Conservation (phyloP, 2,113 vertebrate species). For the Epinephelus moara region DNA sequence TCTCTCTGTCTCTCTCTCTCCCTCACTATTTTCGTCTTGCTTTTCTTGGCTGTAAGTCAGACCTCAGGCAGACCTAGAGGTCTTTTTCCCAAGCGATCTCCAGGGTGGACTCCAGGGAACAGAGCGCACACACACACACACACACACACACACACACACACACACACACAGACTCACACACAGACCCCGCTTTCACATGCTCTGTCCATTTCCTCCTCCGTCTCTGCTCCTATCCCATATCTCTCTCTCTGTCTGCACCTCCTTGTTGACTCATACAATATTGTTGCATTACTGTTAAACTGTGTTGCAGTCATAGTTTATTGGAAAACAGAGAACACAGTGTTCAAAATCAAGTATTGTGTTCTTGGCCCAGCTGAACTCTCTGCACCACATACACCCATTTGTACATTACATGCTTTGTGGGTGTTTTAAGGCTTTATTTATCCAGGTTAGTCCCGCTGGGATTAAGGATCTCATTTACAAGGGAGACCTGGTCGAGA, state of each 20-base stretch:
- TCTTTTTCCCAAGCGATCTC: conserved; percentile 97
- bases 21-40: conserved; percentile 94
- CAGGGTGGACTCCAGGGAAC: conserved; percentile 81
- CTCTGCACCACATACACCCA: conserved; percentile 13
- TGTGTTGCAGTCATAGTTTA: conserved; percentile 31
- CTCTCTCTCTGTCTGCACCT: conserved; percentile 64
- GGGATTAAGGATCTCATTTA: conserved; percentile 42
- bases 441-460: conserved; percentile 48
- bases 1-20: conserved; percentile 72
- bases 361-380: conserved; percentile 25
- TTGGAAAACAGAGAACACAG: conserved; percentile 48
- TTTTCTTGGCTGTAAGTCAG: conserved; percentile 92
- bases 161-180: conserved; percentile 83
- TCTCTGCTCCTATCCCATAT: conserved; percentile 58
- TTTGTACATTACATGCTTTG: conserved; percentile 36
- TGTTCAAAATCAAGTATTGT: conserved; percentile 56
- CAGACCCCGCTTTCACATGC: conserved; percentile 56
- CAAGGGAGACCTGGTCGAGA: conserved; percentile 32
- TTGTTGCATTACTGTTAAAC: conserved; percentile 32
- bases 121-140: conserved; percentile 81
- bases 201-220: conserved; percentile 70
- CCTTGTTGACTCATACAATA: conserved; percentile 62
- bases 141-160: conserved; percentile 72
- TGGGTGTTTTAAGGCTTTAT: conserved; percentile 47
- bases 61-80: conserved; percentile 92